Evolutionary conservation across 1,140 invertebrate genomes (phyloP).

Genomic region (Nephila pilipes): DNA sequence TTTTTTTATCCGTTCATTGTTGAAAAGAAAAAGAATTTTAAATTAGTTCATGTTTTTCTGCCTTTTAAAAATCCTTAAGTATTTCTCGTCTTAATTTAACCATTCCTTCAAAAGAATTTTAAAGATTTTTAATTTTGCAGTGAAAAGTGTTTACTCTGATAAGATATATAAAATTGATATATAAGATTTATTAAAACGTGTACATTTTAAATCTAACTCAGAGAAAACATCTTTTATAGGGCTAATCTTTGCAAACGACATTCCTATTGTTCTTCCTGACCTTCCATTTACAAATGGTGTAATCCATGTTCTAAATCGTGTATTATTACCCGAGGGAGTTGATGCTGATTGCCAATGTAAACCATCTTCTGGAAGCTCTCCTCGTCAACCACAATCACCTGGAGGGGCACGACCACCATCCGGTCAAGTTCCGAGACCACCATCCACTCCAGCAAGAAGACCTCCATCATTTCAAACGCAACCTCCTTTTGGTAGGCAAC

Average conservation of each 20-base stretch:
- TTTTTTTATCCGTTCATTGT: no score
- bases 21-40: no score
- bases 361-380: conserved; percentile 14
- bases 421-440: conserved; percentile 42
- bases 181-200: not conserved
- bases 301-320: conserved; percentile 83
- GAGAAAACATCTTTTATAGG: conserved; percentile 31
- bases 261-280: conserved; percentile 79
- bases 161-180: not conserved
- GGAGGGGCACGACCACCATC: not conserved
- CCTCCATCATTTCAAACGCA: conserved; percentile 12
- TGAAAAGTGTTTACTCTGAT: not conserved
- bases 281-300: conserved; percentile 82
- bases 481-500: conserved; percentile 31
- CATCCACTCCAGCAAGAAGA: not conserved
- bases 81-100: no score
- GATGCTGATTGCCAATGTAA: conserved; percentile 77
- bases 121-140: not conserved
- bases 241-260: conserved; percentile 79
- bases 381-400: not conserved
- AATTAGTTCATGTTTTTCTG: no score
- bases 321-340: conserved; percentile 81
- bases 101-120: no score
- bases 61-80: no score
- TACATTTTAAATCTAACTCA: not conserved